phyloP scores from a whole-genome alignment of 2,888 invertebrate genomes.

The Drosophila imparisetae region DNA sequence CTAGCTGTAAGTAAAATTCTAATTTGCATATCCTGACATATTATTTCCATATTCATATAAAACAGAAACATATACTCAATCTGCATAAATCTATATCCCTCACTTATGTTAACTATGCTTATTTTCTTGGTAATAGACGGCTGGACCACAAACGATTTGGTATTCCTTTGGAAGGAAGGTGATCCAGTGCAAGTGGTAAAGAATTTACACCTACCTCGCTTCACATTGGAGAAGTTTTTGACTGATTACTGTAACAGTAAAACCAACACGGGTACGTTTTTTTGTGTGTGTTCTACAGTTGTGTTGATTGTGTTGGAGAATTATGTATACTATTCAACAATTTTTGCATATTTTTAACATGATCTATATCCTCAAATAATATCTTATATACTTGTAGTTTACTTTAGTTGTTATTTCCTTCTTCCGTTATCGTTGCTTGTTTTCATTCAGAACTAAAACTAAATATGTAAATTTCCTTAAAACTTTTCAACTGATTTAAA shows the following conservation, averaged over 20 bases:
- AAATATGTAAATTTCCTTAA: constrained; percentile 11
- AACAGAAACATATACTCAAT: background rate
- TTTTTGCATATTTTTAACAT: constrained; percentile 14
- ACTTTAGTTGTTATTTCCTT: constrained; percentile 15
- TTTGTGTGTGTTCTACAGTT: constrained; percentile 33
- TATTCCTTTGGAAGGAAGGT: constrained; percentile 97
- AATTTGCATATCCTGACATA: background rate
- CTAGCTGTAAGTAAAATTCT: constrained; percentile 93
- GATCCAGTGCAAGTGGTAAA: constrained; percentile 98
- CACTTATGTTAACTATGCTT: background rate
- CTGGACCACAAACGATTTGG: constrained; percentile 98
- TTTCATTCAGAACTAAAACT: constrained; percentile 4
- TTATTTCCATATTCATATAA: background rate
- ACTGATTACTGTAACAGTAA: constrained; percentile 98
- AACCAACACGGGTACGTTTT: constrained; percentile 94
- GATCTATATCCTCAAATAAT: background rate
- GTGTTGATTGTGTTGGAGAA: constrained; percentile 50
- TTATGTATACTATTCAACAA: constrained; percentile 10
- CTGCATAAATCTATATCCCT: background rate
- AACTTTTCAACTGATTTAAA: constrained; percentile 11
- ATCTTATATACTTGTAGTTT: constrained; percentile 7
- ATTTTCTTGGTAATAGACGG: constrained; percentile 89
- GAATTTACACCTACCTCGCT: constrained; percentile 96
- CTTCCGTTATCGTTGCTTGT: background rate
- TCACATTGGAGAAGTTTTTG: constrained; percentile 96